Base-by-base conservation (phyloP, 2,888 invertebrate genomes). In the Mythimna impura region DNA sequence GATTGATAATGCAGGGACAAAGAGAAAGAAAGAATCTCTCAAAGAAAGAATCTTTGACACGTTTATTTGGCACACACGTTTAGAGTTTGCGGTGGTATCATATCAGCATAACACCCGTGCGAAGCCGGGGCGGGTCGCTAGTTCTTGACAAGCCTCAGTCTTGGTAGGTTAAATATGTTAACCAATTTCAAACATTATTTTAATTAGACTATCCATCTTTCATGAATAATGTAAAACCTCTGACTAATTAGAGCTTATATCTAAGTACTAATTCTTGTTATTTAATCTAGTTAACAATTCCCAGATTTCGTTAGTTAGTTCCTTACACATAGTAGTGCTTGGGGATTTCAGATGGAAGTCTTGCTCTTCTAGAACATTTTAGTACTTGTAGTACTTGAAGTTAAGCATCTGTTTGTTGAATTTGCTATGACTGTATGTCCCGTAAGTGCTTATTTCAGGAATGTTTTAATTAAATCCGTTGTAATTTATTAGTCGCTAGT, bases 281-380 rank as follows among this genome's bases (percentile, higher is more conserved):
- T 20, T 40, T n/a, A 43, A 61, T 67, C 25, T 7, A 17, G 6
- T 6, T 30, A 12, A 30, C 17, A 7, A 36, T 63, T 63, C 43
- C 63, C 12, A 63, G 17, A 20, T 3, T 22, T 8, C 20, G 9
- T 34, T 20, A 68, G 20, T 50, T 8, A 47, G 17, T 34, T 34
- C 9, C 34, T 14, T 25, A 40, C 52, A 52, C 20, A n/a, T 43
- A 25, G 8, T 67, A 67, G 20, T n/a, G 52, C 17, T 9, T 10
- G 40, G 52, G 69, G 36, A 52, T 30, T 54, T 25, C 68, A 67
- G n/a, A n/a, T 30, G 10, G 25, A 17, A 52, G 5, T n/a, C n/a
- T 10, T 1, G 36, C 14, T 40, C 25, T 54, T n/a, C 17, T 14
- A 30, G 14, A 5, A 40, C 12, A 30, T 69, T 40, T 68, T n/a